Conservation (phyloP, 2,113 vertebrate species). For the Mormyrus lacerda region DNA sequence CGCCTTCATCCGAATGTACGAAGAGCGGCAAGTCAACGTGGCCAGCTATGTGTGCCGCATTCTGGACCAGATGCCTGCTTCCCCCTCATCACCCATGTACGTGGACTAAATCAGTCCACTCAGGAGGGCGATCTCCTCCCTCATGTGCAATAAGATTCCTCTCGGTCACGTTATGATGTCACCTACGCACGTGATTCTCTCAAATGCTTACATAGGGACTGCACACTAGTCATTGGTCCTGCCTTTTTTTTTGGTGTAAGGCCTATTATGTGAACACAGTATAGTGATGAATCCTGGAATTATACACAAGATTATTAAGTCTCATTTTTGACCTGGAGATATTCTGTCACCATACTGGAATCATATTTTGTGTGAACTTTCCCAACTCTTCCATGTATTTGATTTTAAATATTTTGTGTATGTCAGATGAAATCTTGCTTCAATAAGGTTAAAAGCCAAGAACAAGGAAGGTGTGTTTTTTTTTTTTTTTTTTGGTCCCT, state of each 20-base stretch:
- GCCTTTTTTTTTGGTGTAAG: conserved; percentile 62
- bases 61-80: conserved; percentile 93
- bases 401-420: conserved; percentile 50
- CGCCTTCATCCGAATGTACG: conserved; percentile 97
- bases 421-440: conserved; percentile 47
- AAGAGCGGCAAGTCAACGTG: conserved; percentile 89
- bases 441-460: conserved; percentile 39
- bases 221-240: conserved; percentile 52
- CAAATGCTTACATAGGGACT: conserved; percentile 36
- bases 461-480: conserved; percentile 19
- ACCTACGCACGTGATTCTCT: conserved; percentile 51
- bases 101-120: conserved; percentile 65
- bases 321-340: conserved; percentile 59
- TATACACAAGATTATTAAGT: conserved; percentile 73
- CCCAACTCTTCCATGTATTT: conserved; percentile 49
- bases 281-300: conserved; percentile 68
- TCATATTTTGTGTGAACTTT: conserved; percentile 48
- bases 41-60: conserved; percentile 90
- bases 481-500: neutral
- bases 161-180: conserved; percentile 78
- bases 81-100: conserved; percentile 93
- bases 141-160: conserved; percentile 71
- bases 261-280: conserved; percentile 67
- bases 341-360: conserved; percentile 64
- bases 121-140: conserved; percentile 55